Conservation (phyloP, 2,113 vertebrate genomes). For the Salvelinus namaycush region DNA sequence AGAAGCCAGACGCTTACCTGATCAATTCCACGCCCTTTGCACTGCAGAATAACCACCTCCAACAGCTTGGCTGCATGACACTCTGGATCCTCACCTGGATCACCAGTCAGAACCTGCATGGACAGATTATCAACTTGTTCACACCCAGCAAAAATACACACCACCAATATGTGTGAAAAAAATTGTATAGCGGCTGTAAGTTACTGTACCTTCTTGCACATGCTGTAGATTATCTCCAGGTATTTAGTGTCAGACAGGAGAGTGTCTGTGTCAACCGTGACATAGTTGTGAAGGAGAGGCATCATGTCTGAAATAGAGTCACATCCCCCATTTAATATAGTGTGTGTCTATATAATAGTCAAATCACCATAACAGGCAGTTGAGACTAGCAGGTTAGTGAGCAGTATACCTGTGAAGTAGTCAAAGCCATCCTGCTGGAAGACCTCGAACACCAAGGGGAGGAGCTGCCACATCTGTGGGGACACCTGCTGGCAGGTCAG, state of each 20-base stretch:
- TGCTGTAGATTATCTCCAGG: slow-evolving; percentile 98
- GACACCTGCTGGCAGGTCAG: slow-evolving; percentile 98
- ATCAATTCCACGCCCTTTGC: slow-evolving; percentile 97
- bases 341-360: neutral
- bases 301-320: slow-evolving; percentile 88
- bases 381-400: neutral
- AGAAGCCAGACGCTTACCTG: slow-evolving; percentile 77
- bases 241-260: slow-evolving; percentile 97
- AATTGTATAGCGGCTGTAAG: neutral
- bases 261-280: slow-evolving; percentile 96
- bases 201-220: slow-evolving; percentile 95
- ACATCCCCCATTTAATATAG: neutral
- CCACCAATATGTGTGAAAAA: neutral
- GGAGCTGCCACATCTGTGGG: slow-evolving; percentile 97
- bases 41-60: slow-evolving; percentile 96
- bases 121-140: no score
- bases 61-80: slow-evolving; percentile 96
- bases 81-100: slow-evolving; percentile 97
- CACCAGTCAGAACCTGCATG: slow-evolving; percentile 89
- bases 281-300: slow-evolving; percentile 98
- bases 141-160: neutral
- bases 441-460: slow-evolving; percentile 95
- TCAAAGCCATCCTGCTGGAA: slow-evolving; percentile 99
- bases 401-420: slow-evolving; percentile 81
- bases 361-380: neutral